Percentiles rank a stretch among this genome's conserved stretches.
phyloP scores from a whole-genome alignment of 2,797 vertebrate genomes.

The Anniella stebbinsi region DNA sequence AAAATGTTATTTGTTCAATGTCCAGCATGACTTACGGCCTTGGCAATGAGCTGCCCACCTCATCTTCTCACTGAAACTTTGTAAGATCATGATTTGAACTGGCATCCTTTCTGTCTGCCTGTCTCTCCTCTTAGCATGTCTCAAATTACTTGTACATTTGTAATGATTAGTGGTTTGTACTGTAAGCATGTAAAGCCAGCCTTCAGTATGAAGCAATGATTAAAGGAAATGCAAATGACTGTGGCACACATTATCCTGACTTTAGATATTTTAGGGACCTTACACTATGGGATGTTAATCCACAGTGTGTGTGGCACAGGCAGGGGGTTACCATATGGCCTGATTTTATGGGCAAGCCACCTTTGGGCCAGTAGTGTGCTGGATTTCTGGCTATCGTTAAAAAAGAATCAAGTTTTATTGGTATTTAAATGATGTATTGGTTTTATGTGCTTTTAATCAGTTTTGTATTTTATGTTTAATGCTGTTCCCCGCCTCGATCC shows the following conservation, averaged over 20 bases:
- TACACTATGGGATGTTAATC: background rate
- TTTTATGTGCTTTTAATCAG: too few relatives aligned
- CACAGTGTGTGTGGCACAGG: too few relatives aligned
- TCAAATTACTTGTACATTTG: background rate
- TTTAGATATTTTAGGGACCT: too few relatives aligned
- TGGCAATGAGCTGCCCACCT: background rate
- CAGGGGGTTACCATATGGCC: too few relatives aligned
- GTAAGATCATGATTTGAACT: background rate
- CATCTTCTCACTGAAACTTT: background rate
- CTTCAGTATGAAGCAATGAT: background rate
- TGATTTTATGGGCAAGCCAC: too few relatives aligned
- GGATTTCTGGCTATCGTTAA: too few relatives aligned
- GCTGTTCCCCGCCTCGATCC: too few relatives aligned
- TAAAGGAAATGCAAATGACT: background rate
- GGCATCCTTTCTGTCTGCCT: too few relatives aligned
- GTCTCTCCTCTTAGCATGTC: background rate
- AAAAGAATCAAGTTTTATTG: too few relatives aligned
- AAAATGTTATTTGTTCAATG: background rate
- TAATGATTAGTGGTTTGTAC: background rate
- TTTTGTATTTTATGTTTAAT: too few relatives aligned
- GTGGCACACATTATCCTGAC: background rate
- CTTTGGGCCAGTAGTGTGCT: too few relatives aligned
- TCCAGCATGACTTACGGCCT: background rate
- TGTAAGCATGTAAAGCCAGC: background rate
- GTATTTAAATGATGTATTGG: too few relatives aligned